phyloP scores from a whole-genome alignment of 1,140 invertebrate genomes.

The Hyles euphorbiae region DNA sequence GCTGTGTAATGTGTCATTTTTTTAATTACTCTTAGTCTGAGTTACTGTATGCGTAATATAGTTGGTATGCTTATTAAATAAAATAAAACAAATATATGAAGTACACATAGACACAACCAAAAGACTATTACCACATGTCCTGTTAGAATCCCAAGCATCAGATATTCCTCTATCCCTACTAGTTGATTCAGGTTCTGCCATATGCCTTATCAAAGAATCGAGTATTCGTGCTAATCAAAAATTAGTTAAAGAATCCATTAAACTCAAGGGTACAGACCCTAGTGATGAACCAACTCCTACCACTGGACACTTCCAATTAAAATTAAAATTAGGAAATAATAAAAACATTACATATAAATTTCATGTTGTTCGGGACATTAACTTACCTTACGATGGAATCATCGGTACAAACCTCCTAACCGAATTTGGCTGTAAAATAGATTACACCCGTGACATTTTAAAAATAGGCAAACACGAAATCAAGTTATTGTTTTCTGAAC shows the following conservation, averaged over 20 bases:
- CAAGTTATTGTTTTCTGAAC: not conserved
- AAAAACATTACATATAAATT: constrained; percentile 7
- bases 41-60: no score
- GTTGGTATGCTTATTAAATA: no score
- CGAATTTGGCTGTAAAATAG: constrained; percentile 12
- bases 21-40: no score
- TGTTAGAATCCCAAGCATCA: constrained; percentile 14
- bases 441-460: constrained; percentile 10
- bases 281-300: constrained; percentile 14
- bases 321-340: constrained; percentile 14
- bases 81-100: no score
- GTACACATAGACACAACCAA: no score
- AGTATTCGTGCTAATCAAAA: constrained; percentile 11
- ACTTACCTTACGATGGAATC: constrained; percentile 17
- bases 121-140: constrained; percentile 8
- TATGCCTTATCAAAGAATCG: constrained; percentile 21
- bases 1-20: no score
- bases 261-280: constrained; percentile 32
- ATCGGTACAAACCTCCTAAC: constrained; percentile 13
- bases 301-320: constrained; percentile 20
- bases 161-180: constrained; percentile 22
- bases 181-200: constrained; percentile 28
- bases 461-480: constrained; percentile 2
- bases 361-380: constrained; percentile 11
- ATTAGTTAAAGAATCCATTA: constrained; percentile 16